These are phyloP conservation scores for Myiozetetes cayanensis DNA, from an alignment of 2,113 vertebrate species.

Conservation along the genomic window DNA sequence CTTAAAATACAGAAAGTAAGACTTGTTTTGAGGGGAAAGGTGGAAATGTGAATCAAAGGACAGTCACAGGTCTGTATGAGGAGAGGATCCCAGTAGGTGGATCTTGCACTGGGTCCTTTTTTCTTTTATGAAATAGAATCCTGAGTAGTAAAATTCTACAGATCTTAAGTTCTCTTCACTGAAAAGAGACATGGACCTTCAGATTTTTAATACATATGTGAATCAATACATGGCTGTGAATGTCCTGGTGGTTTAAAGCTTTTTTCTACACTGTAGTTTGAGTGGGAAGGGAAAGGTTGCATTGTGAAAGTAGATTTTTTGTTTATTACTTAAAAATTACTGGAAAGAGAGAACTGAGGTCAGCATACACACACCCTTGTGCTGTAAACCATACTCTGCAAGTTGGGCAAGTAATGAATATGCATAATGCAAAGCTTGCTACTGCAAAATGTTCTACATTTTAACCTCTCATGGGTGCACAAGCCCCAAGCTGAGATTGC, in stretches of 20 bases:
- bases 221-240: background rate
- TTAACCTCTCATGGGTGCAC: background rate
- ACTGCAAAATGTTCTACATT: background rate
- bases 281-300: background rate
- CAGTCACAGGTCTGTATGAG: background rate
- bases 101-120: background rate
- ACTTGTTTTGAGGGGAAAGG: background rate
- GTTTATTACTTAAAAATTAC: background rate
- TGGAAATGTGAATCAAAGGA: background rate
- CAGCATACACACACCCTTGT: background rate
- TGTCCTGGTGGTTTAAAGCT: background rate
- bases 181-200: background rate
- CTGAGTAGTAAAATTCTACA: background rate
- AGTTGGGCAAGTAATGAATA: background rate
- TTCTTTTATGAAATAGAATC: background rate
- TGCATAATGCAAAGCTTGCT: background rate
- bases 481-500: background rate
- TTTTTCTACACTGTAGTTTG: background rate
- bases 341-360: background rate
- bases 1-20: background rate
- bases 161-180: background rate
- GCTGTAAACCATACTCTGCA: background rate
- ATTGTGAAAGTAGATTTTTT: background rate
- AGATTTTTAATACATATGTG: background rate
- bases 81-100: background rate